Evolutionary conservation across 2,797 vertebrate genomes (phyloP), one percentile per base, ranked within the genome.

Genomic region (Eulemur albifrons): DNA sequence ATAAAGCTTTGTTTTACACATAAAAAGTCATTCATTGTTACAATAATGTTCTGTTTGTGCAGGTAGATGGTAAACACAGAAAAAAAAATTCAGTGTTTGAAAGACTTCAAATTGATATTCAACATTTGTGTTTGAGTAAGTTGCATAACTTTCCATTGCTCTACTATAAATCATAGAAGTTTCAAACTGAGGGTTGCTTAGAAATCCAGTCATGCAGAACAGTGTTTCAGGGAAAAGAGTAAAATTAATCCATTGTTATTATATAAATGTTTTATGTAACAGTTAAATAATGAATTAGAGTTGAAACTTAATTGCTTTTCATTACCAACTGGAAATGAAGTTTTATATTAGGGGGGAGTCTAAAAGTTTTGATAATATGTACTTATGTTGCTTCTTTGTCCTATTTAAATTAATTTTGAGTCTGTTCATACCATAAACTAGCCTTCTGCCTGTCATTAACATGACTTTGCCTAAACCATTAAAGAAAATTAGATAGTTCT

Each of bases 41-140:
- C 57, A 1, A 59, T 79, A 57, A 67, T 93, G 2, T 96, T 97
- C 57, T 97, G 0, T 97, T 98, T 95, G 25, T 92, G 50, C 98
- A 99, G 99, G 99, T 99, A 79, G 99, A 99, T 90, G 99, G 99
- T 86, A 99, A 99, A 98, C 99, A 99, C 97, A 99, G 98, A 97
- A 99, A 98, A 65, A 97, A 77, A 88, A 98, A 98, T 38, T 99
- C 98, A 9, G 3, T 98, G 30, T 99, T 99, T 98, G 99, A 99
- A 97, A 99, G 99, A 96, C 99, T 99, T 97, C 99, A 99, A 96
- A 99, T 99, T 88, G 99, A 99, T 98, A 99, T 99, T 97, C 99
- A 99, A 17, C 99, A 99, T 94, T 99, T 99, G 97, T 99, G 99
- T 98, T 97, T 99, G 97, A 98, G 99, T 99, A 98, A 99, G 99